phyloP scores from a whole-genome alignment of 2,888 invertebrate species.

The Alcis repandata region DNA sequence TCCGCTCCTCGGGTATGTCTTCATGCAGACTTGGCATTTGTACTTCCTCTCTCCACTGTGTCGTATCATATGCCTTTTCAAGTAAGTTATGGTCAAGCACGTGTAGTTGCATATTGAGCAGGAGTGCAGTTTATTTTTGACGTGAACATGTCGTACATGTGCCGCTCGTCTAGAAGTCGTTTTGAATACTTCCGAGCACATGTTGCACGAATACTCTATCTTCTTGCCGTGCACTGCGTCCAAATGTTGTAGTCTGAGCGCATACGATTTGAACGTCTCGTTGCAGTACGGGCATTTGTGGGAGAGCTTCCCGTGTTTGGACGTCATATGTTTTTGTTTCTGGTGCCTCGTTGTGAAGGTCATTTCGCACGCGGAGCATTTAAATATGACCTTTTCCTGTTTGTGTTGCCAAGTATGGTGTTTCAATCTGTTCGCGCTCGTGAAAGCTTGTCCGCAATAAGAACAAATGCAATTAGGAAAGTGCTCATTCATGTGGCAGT shows the following conservation, averaged over 20 bases:
- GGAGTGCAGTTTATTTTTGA: slow-evolving; percentile 63
- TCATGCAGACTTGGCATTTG: slow-evolving; percentile 79
- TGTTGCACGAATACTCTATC: slow-evolving; percentile 71
- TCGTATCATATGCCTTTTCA: slow-evolving; percentile 70
- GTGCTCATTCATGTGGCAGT: slow-evolving; percentile 42
- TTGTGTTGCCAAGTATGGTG: slow-evolving; percentile 13
- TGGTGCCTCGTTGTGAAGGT: slow-evolving; percentile 15
- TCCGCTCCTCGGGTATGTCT: slow-evolving; percentile 69
- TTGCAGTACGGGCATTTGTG: slow-evolving; percentile 68
- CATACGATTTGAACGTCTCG: slow-evolving; percentile 67
- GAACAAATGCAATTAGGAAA: slow-evolving; percentile 29
- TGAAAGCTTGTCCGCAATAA: slow-evolving; percentile 20
- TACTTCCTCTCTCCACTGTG: slow-evolving; percentile 67
- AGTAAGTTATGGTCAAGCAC: slow-evolving; percentile 64
- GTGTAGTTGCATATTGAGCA: slow-evolving; percentile 67
- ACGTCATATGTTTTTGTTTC: slow-evolving; percentile 13
- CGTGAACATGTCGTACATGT: slow-evolving; percentile 71
- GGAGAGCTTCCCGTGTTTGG: slow-evolving; percentile 1
- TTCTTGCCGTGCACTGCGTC: slow-evolving; percentile 65
- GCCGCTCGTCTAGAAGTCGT: slow-evolving; percentile 72
- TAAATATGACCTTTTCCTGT: not conserved
- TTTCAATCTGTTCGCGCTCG: slow-evolving; percentile 1
- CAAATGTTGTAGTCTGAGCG: slow-evolving; percentile 66
- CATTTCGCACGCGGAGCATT: slow-evolving; percentile 20
- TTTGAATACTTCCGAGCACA: slow-evolving; percentile 72